Percentiles rank a stretch among this genome's conserved stretches.
Conservation (phyloP, 92 coral and sea anemone genomes). For the Umimayanthus kanabou region DNA sequence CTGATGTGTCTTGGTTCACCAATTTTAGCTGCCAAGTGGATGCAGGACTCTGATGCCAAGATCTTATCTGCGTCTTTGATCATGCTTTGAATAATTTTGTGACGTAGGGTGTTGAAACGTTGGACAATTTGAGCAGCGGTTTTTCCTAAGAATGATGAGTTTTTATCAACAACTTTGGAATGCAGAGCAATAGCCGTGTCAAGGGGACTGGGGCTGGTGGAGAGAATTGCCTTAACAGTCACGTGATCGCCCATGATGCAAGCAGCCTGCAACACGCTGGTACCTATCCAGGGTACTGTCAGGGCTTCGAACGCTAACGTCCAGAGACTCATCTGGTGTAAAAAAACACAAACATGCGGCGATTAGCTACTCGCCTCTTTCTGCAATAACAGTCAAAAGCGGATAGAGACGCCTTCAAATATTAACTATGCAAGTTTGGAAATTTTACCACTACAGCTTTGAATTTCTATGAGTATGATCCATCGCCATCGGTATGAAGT, state of each 20-base stretch:
- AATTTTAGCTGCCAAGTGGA: slow-evolving; percentile 9
- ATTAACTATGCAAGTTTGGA: too few relatives aligned
- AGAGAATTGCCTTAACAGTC: slow-evolving; percentile 2
- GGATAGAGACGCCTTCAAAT: neutral
- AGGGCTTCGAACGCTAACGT: neutral
- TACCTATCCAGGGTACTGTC: neutral
- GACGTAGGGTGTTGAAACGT: slow-evolving; percentile 1
- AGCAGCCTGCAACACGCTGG: slow-evolving; percentile 11
- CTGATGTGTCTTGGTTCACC: slow-evolving; percentile 4
- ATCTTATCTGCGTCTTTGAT: neutral
- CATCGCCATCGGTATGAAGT: too few relatives aligned
- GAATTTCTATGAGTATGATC: too few relatives aligned
- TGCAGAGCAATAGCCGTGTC: slow-evolving; percentile 7
- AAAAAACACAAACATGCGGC: neutral
- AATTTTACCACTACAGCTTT: too few relatives aligned
- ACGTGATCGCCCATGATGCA: slow-evolving; percentile 21
- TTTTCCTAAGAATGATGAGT: neutral
- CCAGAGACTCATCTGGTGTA: slow-evolving; percentile 1
- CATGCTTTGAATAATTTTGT: slow-evolving; percentile 5
- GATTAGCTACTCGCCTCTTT: neutral
- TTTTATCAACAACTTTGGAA: neutral
- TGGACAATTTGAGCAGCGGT: neutral
- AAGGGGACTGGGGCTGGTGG: neutral
- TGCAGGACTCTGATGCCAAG: neutral
- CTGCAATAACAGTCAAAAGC: neutral